A percentile compares a stretch with the other conserved stretches of the same genome.
phyloP scores from a whole-genome alignment of 1,140 invertebrate genomes.

The Hestina assimilis region DNA sequence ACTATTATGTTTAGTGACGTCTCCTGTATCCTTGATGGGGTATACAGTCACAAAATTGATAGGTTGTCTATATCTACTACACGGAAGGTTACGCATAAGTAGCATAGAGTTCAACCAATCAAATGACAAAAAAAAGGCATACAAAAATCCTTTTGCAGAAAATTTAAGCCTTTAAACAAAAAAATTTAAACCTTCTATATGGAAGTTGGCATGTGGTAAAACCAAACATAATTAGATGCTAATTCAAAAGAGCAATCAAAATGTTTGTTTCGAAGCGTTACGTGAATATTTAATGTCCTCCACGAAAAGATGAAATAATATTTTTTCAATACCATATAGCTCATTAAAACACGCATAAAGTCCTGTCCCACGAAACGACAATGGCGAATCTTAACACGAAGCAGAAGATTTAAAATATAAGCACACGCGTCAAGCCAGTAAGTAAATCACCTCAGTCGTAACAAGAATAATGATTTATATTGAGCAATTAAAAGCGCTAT shows the following conservation, averaged over 20 bases:
- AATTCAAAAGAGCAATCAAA: conserved; percentile 1
- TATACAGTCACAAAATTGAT: too few species aligned
- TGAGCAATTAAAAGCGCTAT: conserved; percentile 69
- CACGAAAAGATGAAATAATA: conserved; percentile 39
- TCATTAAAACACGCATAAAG: conserved; percentile 67
- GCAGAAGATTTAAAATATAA: conserved; percentile 57
- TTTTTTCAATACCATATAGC: conserved; percentile 57
- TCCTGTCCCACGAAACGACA: conserved; percentile 46
- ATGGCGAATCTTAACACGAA: conserved; percentile 44
- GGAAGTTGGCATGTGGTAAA: too few species aligned
- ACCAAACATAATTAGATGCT: background rate
- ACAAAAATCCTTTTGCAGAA: too few species aligned
- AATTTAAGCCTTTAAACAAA: too few species aligned
- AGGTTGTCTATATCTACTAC: too few species aligned
- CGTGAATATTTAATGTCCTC: conserved; percentile 29
- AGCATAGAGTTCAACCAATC: too few species aligned
- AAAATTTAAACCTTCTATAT: background rate
- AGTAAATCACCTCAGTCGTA: conserved; percentile 71
- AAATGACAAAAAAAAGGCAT: too few species aligned
- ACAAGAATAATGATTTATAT: conserved; percentile 72
- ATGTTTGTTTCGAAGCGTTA: conserved; percentile 11
- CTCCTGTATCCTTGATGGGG: too few species aligned
- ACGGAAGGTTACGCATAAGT: too few species aligned
- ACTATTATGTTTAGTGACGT: too few species aligned
- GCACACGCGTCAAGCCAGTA: conserved; percentile 64